Base-by-base conservation (phyloP, 2,113 vertebrate species). In the Thymallus thymallus region DNA sequence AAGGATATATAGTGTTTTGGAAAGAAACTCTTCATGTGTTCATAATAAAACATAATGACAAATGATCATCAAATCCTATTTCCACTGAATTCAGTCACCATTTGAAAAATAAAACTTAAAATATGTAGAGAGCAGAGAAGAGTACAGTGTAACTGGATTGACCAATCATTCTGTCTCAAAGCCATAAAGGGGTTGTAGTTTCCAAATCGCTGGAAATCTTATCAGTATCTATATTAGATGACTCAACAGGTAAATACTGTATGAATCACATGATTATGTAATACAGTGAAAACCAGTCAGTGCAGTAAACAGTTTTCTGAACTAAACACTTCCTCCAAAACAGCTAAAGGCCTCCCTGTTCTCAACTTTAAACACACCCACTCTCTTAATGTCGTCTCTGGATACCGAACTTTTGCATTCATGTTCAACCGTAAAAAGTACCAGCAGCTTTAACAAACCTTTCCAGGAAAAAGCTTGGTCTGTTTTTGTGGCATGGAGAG, bases 331-430 rank as follows among this genome's bases (percentile, higher is more conserved):
- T 10, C 9, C 83, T 62, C 24, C 60, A 24, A 24, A 62, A 62
- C 14, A 62, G 20, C 18, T n/a, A 23, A 62, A 62, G 23, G 35
- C 35, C 35, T 41, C 9, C 35, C 35, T 41, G 35, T 41, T 41
- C 60, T 12, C 60, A 24, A 87, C 80, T 85, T 80, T 74, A 32
- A 79, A 61, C 68, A 77, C n/a, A 68, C 45, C 29, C 75, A 64
- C 72, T 71, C 75, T 67, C 81, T 81, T 85, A 86, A 89, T 87
- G 78, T 86, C 74, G 79, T 86, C 87, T 85, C 86, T 41, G 60
- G 85, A 79, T 86, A 77, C 67, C 73, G 18, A 71, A 80, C 80
- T 78, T 87, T 82, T 78, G 75, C 77, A 61, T 85, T 90, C 74
- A 71, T 83, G 68, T 82, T 82, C 51, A 71, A 41, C 35, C 9